Conservation (phyloP, 2,888 invertebrate genomes). For the Slavum lentiscoides region DNA sequence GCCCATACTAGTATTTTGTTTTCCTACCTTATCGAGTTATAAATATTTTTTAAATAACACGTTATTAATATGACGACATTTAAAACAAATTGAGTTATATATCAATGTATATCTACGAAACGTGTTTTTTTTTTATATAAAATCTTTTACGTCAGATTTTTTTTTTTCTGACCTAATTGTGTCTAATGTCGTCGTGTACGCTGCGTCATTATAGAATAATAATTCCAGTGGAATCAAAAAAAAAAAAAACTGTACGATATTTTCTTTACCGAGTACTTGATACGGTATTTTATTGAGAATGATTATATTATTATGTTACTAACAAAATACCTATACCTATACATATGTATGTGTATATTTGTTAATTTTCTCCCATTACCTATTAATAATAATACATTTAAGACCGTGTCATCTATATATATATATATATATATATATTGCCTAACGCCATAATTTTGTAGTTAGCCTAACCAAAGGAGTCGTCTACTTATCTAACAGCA, state of each 20-base stretch:
- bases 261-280: background rate
- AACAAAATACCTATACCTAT: background rate
- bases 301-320: background rate
- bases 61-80: too few relatives aligned
- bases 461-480: slow-evolving; percentile 51
- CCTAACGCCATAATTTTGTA: slow-evolving; percentile 48
- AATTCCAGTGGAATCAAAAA: background rate
- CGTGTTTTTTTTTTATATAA: too few relatives aligned
- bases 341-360: background rate
- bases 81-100: background rate
- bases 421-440: background rate
- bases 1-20: too few relatives aligned
- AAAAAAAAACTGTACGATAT: too few relatives aligned
- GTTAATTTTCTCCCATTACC: background rate
- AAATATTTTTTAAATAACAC: too few relatives aligned
- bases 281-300: background rate
- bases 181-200: background rate
- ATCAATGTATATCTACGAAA: too few relatives aligned
- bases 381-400: slow-evolving; percentile 5
- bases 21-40: too few relatives aligned
- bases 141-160: background rate
- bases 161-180: slow-evolving; percentile 4
- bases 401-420: background rate
- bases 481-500: slow-evolving; percentile 45
- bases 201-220: background rate